These are phyloP conservation scores for Cherax quadricarinatus DNA, from an alignment of 1,140 invertebrate genomes.

Conservation along the genomic window DNA sequence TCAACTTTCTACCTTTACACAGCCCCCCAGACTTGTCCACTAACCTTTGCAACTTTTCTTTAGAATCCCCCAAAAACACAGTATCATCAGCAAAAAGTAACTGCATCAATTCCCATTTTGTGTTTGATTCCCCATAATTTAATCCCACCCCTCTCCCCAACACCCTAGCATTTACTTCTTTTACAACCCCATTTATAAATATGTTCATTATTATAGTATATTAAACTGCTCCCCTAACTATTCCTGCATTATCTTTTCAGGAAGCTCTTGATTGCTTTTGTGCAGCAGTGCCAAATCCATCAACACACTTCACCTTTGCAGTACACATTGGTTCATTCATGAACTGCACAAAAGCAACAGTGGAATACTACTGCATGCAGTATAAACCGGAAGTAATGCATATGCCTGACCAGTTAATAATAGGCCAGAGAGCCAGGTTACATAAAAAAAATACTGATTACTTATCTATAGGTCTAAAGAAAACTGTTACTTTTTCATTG, in stretches of 20 bases:
- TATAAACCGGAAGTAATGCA: constrained; percentile 86
- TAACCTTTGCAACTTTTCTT: too few relatives aligned
- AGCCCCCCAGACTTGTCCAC: too few relatives aligned
- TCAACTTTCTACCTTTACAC: too few relatives aligned
- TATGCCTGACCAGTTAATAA: constrained; percentile 76
- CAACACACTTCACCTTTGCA: constrained; percentile 73
- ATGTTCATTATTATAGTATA: too few relatives aligned
- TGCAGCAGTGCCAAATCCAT: constrained; percentile 83
- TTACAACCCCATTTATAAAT: too few relatives aligned
- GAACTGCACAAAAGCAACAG: constrained; percentile 89
- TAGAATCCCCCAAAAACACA: too few relatives aligned
- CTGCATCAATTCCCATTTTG: too few relatives aligned
- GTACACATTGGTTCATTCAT: constrained; percentile 86
- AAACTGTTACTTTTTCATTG: constrained; percentile 82
- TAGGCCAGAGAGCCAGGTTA: constrained; percentile 81
- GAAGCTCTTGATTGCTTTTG: constrained; percentile 95
- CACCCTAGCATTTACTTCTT: too few relatives aligned
- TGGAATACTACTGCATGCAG: constrained; percentile 86
- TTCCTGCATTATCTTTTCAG: constrained; percentile 80
- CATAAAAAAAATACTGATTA: constrained; percentile 68
- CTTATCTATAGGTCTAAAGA: background rate
- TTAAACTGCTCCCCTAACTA: too few relatives aligned
- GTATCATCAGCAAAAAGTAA: too few relatives aligned
- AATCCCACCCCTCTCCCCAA: too few relatives aligned
- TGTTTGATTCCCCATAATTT: too few relatives aligned